These are phyloP conservation scores for Brachypalpus laphriformis DNA, from an alignment of 2,888 invertebrate species.

Conservation along the genomic window DNA sequence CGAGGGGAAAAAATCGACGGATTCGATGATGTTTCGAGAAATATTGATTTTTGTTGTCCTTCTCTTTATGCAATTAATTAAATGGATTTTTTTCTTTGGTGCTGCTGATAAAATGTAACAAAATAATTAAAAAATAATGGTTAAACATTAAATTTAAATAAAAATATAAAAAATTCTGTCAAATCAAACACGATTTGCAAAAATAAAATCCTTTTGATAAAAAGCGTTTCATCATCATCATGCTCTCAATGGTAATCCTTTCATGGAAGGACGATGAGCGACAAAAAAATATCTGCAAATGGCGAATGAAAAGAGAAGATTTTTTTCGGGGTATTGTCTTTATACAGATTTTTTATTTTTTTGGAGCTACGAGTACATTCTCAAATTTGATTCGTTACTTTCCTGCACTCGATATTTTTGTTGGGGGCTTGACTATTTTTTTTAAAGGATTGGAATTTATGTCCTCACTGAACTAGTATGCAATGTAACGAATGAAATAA, in stretches of 20 bases:
- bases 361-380: neutral
- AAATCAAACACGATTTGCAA: neutral
- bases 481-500: constrained; percentile 34
- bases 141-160: constrained; percentile 14
- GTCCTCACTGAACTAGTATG: constrained; percentile 4
- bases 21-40: constrained; percentile 26
- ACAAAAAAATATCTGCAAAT: neutral
- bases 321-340: constrained; percentile 18
- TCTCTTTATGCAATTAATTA: constrained; percentile 23
- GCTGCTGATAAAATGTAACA: neutral
- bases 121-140: constrained; percentile 42
- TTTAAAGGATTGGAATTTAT: constrained; percentile 17
- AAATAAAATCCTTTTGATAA: constrained; percentile 16
- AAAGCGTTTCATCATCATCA: neutral
- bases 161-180: neutral
- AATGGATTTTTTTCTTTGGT: constrained; percentile 5
- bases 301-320: neutral
- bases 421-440: neutral
- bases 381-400: constrained; percentile 44
- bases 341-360: constrained; percentile 5
- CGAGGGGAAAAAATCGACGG: neutral
- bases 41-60: constrained; percentile 59
- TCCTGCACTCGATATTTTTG: neutral
- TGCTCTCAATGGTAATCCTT: constrained; percentile 29
- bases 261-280: constrained; percentile 18